A percentile compares a stretch with the other conserved stretches of the same genome.
These are phyloP conservation scores for Lichenostomus cassidix DNA, from an alignment of 2,113 vertebrate species.

Conservation along the genomic window DNA sequence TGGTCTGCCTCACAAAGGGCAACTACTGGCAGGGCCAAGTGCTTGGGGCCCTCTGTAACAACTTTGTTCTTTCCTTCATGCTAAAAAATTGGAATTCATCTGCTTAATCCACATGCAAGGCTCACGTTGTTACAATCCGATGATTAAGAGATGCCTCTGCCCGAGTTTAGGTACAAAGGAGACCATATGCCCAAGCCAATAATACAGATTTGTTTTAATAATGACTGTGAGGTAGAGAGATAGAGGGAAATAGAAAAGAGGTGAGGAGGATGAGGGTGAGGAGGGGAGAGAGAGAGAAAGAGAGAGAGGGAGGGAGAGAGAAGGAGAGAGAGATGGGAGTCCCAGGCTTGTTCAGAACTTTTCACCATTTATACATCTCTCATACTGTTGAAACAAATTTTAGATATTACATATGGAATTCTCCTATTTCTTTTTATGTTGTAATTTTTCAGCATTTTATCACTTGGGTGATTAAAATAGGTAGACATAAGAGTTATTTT, in stretches of 20 bases:
- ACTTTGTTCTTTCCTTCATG: neutral
- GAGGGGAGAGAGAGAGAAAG: fast-evolving
- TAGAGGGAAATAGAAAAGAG: neutral
- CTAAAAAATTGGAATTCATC: neutral
- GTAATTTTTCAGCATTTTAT: neutral
- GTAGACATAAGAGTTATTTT: neutral
- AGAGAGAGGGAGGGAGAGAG: fast-evolving
- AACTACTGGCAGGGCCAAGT: neutral
- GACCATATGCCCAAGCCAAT: neutral
- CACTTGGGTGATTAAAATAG: neutral
- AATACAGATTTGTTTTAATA: neutral
- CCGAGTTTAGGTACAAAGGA: neutral
- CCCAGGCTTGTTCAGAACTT: neutral
- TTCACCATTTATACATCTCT: neutral
- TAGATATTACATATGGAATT: neutral
- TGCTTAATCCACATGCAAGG: neutral
- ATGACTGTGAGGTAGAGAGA: neutral
- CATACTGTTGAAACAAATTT: neutral
- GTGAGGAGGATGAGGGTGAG: fast-evolving
- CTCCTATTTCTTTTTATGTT: neutral
- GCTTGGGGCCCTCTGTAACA: neutral
- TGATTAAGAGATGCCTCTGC: neutral
- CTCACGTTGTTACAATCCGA: fast-evolving
- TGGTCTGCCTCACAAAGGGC: neutral
- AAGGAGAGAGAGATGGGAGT: neutral